Conservation (phyloP, 2,888 invertebrate species). For the Quadroppia sp. region DNA sequence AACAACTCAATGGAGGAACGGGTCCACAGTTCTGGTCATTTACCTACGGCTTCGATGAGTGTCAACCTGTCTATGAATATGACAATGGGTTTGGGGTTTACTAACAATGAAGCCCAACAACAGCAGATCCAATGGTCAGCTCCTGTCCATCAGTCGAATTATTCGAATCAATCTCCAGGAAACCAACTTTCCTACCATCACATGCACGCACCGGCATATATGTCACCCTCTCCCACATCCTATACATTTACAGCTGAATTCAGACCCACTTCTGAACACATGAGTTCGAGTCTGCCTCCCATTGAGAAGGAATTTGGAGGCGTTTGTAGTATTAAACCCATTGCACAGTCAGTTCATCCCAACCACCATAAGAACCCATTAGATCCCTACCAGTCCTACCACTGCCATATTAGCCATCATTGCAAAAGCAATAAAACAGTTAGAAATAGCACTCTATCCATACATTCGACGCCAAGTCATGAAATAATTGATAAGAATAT, state of each 20-base stretch:
- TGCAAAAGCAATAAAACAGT: neutral
- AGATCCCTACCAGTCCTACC: neutral
- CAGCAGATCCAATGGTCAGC: constrained; percentile 31
- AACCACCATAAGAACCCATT: neutral
- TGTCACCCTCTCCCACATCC: constrained; percentile 53
- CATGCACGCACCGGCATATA: constrained; percentile 12
- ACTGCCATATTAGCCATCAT: constrained; percentile 16
- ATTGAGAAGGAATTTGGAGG: constrained; percentile 44
- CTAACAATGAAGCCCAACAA: neutral
- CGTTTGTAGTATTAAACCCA: neutral
- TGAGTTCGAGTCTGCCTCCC: constrained; percentile 39
- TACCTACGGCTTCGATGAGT: constrained; percentile 68
- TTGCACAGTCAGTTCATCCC: neutral
- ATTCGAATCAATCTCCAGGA: constrained; percentile 1
- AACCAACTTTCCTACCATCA: neutral
- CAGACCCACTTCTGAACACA: constrained; percentile 59
- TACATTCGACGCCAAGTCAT: neutral
- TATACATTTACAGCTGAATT: constrained; percentile 81
- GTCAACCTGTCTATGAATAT: constrained; percentile 97
- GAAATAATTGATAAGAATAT: neutral
- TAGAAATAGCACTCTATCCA: neutral
- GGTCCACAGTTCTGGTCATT: neutral
- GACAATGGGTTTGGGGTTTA: constrained; percentile 72
- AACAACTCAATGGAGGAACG: constrained; percentile 54
- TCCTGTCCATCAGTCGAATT: neutral